phyloP scores from a whole-genome alignment of 2,888 invertebrate species.

The Euplexia lucipara region DNA sequence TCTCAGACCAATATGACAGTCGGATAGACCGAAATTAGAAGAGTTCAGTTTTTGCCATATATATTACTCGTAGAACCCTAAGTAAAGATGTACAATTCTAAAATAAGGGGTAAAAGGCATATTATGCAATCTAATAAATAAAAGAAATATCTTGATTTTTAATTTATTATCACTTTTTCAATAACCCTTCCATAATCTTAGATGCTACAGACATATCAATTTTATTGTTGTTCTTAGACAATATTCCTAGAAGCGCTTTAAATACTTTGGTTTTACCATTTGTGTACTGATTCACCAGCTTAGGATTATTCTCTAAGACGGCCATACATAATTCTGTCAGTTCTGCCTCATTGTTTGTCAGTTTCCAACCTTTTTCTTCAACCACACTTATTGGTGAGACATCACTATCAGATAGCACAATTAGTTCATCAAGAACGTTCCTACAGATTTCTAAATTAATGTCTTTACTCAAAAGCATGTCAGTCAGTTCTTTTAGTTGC shows the following conservation, averaged over 20 bases:
- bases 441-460: slow-evolving; percentile 92
- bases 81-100: too few relatives aligned
- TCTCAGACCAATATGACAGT: too few relatives aligned
- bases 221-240: slow-evolving; percentile 91
- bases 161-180: slow-evolving; percentile 85
- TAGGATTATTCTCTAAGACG: slow-evolving; percentile 92
- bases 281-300: slow-evolving; percentile 92
- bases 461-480: slow-evolving; percentile 90
- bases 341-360: slow-evolving; percentile 91
- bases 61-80: too few relatives aligned
- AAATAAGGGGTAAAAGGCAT: too few relatives aligned
- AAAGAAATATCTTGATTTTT: slow-evolving; percentile 45
- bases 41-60: too few relatives aligned
- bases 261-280: slow-evolving; percentile 93
- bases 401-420: slow-evolving; percentile 72
- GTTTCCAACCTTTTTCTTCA: slow-evolving; percentile 91
- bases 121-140: slow-evolving; percentile 33
- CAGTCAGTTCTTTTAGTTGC: slow-evolving; percentile 92
- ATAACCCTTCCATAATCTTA: slow-evolving; percentile 91
- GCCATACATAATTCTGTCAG: slow-evolving; percentile 92
- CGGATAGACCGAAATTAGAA: too few relatives aligned
- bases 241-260: slow-evolving; percentile 92
- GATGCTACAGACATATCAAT: slow-evolving; percentile 93
- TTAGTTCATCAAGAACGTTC: slow-evolving; percentile 79
- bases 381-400: slow-evolving; percentile 88